phyloP scores from a whole-genome alignment of 2,797 vertebrate species.

The Micropoecilia bifurca region DNA sequence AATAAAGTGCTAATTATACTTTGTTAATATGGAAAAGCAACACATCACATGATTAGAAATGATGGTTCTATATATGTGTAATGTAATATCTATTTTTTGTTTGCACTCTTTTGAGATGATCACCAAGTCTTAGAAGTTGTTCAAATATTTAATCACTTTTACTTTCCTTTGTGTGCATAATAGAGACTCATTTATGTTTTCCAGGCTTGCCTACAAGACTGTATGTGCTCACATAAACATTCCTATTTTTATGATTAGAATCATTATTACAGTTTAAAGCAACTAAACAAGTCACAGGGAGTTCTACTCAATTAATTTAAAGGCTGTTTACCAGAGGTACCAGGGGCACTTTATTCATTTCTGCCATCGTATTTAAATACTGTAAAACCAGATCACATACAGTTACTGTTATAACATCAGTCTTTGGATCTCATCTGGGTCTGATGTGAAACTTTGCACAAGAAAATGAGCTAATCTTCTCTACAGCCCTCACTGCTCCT shows the following conservation, averaged over 20 bases:
- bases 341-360: not conserved
- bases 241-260: not conserved
- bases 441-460: constrained; percentile 10
- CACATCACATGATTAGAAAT: not conserved
- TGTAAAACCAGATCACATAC: not conserved
- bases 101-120: not conserved
- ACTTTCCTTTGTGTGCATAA: not conserved
- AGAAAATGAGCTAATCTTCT: constrained; percentile 15
- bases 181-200: not conserved
- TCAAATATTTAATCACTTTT: not conserved
- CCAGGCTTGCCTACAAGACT: not conserved
- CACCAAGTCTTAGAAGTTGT: not conserved
- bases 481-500: not conserved
- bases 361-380: not conserved
- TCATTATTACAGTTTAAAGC: not conserved
- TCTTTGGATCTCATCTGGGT: not conserved
- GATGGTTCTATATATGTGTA: not conserved
- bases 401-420: not conserved
- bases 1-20: not conserved
- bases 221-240: not conserved
- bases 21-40: not conserved
- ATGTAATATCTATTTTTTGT: not conserved
- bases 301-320: not conserved
- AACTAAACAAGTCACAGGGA: not conserved
- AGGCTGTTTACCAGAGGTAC: not conserved